These are phyloP conservation scores for Pollenia griseotomentosa DNA, from an alignment of 2,888 invertebrate species.

Conservation along the genomic window DNA sequence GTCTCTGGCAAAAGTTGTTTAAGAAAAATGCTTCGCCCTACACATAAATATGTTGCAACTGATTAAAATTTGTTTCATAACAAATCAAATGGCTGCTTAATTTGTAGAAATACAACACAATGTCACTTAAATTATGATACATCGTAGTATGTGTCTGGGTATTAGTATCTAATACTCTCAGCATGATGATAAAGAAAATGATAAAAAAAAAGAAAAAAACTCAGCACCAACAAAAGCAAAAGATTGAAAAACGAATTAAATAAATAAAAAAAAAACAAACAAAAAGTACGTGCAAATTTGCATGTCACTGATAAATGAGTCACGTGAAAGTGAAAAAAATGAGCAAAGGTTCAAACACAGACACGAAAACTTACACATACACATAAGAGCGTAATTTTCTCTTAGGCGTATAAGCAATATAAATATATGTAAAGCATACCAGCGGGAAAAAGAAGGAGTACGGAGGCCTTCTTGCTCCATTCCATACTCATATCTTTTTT, in stretches of 20 bases:
- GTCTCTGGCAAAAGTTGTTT: no score
- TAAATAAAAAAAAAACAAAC: neutral
- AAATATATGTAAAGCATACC: no score
- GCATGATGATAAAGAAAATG: slow-evolving; percentile 7
- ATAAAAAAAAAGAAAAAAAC: neutral
- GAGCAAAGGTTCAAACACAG: neutral
- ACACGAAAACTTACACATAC: neutral
- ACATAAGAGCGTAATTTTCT: neutral
- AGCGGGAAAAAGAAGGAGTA: no score
- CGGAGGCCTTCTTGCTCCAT: no score
- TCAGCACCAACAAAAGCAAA: neutral
- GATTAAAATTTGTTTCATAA: no score
- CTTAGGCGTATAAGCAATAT: slow-evolving; percentile 37
- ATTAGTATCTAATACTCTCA: neutral
- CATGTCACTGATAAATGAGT: slow-evolving; percentile 35
- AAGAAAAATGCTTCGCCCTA: no score
- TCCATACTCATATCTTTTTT: no score
- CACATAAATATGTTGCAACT: no score
- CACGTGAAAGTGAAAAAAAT: neutral
- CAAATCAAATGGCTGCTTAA: neutral
- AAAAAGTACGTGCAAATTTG: slow-evolving; percentile 43
- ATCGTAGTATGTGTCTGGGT: slow-evolving; percentile 1
- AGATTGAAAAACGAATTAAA: neutral
- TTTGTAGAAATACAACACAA: neutral
- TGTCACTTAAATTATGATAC: slow-evolving; percentile 29